Evolutionary conservation across 2,888 invertebrate species (phyloP), one percentile per base, ranked within the genome.

Genomic region (Fissipunctia ypsillon): DNA sequence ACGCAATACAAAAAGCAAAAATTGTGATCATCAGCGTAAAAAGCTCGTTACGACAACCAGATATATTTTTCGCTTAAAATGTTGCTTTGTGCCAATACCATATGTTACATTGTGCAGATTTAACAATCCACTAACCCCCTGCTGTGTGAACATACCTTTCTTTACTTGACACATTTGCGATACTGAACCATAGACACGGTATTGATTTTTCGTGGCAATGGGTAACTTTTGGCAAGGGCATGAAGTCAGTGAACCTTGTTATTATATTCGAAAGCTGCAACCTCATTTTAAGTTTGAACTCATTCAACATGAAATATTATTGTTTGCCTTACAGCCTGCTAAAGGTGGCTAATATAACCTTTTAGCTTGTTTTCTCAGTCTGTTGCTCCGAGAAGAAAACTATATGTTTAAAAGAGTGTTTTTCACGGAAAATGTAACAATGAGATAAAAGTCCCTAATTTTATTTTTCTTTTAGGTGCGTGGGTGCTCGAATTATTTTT

Each of bases 141-240:
- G 45, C 57, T 66, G 63, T 63, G 35, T 52, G n/a, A 48, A 28
- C 35, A 43, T 28, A 65, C 35, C 50, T 61, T 52, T 65, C 38
- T 56, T 70, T 43, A 57, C 54, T 52, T 70, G 74, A 64, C 74
- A 74, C 64, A 79, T 74, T 75, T 54, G 65, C 4, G 28, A 83
- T 69, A 79, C 84, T 69, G 68, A 75, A 64, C 80, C 66, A 78
- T 69, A 73, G 61, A 81, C 61, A 68, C 48, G 43, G 67, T 82
- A 82, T 82, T 77, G 84, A 84, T 84, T 81, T 84, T 84, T 60
- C 52, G 69, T 61, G 73, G 64, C 77, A 84, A 63, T 77, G 57
- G 54, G 69, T 71, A 57, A 66, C 72, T 72, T 84, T 80, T 76
- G 76, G 81, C 82, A 82, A 84, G 82, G 81, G 73, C 81, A 82